Conservation (phyloP, 2,113 vertebrate genomes). For the Hippocampus barbouri region DNA sequence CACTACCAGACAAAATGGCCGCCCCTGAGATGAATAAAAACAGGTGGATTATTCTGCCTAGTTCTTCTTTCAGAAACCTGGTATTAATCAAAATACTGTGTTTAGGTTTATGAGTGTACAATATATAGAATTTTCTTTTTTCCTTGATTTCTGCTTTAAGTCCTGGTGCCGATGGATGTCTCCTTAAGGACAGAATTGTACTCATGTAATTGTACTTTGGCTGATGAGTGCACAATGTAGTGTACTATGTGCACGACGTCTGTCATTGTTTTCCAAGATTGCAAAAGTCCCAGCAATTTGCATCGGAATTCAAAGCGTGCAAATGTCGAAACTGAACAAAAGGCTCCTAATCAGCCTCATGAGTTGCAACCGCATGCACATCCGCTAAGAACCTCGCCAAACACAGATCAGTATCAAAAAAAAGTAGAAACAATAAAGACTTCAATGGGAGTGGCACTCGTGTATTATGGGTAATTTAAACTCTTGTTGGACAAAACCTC, state of each 20-base stretch:
- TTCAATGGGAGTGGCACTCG: background rate
- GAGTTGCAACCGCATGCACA: background rate
- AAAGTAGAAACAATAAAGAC: background rate
- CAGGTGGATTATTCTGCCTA: too few relatives aligned
- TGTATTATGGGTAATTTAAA: conserved; percentile 7
- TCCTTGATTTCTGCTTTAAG: too few relatives aligned
- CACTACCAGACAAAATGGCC: too few relatives aligned
- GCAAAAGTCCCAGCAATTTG: background rate
- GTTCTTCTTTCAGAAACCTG: too few relatives aligned
- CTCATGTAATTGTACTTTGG: background rate
- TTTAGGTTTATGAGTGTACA: too few relatives aligned
- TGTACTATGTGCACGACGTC: background rate
- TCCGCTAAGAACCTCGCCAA: background rate
- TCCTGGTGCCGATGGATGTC: too few relatives aligned
- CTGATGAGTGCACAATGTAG: background rate
- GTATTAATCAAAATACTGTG: too few relatives aligned
- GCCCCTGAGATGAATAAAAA: too few relatives aligned
- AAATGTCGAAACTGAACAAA: conserved; percentile 2
- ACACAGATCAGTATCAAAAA: background rate
- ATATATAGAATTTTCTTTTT: too few relatives aligned
- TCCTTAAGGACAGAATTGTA: background rate
- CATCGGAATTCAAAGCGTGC: background rate
- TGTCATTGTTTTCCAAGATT: background rate
- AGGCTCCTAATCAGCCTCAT: background rate
- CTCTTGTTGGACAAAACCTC: conserved; percentile 24